Percentiles rank a stretch among this genome's conserved stretches.
Evolutionary conservation across 2,797 vertebrate species (phyloP).

Genomic region (Vireo griseus): DNA sequence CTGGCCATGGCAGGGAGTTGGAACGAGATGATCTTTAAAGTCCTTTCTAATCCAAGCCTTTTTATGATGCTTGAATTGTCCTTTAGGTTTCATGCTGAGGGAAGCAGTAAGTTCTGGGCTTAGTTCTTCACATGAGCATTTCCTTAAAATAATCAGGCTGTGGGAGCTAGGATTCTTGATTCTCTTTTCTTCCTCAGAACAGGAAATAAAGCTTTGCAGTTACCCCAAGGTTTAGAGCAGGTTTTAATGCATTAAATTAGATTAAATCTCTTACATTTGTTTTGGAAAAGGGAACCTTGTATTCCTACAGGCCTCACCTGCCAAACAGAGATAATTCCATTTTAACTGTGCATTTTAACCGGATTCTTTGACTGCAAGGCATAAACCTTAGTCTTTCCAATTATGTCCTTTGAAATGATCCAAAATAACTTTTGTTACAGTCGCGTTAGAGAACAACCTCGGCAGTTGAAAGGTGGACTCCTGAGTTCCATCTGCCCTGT

Average conservation of each 20-base stretch:
- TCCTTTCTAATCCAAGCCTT: not conserved
- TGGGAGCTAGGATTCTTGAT: not conserved
- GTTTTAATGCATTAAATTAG: not conserved
- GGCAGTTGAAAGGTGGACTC: not conserved
- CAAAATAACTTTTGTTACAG: not conserved
- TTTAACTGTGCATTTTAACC: not conserved
- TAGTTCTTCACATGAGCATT: not conserved
- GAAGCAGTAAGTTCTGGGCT: not conserved
- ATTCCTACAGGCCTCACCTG: not conserved
- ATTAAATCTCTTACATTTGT: not conserved
- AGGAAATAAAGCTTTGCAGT: not conserved
- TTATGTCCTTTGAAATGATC: not conserved
- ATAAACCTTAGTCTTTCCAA: not conserved
- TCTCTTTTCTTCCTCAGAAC: not conserved
- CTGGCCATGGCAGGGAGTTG: not conserved
- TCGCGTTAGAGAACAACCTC: not conserved
- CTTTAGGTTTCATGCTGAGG: fast-evolving
- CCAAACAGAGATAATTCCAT: not conserved
- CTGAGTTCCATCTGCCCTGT: not conserved
- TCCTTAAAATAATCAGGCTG: not conserved
- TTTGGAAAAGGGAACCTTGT: not conserved
- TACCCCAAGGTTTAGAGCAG: not conserved
- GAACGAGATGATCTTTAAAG: not conserved
- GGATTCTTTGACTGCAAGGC: not conserved
- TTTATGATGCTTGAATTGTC: fast-evolving